Base-by-base conservation (phyloP, 2,113 vertebrate genomes). In the Brienomyrus brachyistius region DNA sequence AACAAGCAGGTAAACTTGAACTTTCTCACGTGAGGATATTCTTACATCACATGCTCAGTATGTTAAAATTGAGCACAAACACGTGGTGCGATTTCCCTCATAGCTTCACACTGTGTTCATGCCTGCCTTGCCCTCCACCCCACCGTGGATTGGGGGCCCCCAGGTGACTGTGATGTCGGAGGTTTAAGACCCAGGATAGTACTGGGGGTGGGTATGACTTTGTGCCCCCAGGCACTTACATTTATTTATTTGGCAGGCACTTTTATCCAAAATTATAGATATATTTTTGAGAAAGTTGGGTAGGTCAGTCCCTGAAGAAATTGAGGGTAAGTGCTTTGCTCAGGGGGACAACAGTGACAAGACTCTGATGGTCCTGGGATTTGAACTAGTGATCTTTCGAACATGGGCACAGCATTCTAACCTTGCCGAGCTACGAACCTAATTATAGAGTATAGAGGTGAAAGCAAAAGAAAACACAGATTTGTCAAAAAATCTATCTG, bases 91-190 rank as follows among this genome's bases (percentile, higher is more conserved):
- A 52, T 31, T 82, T 80, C 21, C 31, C 31, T 51, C 70, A n/a
- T 6, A 4, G 35, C 21, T 0, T 40, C 27, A 50, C 17, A 15
- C 27, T 51, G 48, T 80, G 66, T 77, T 77, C 51, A 52, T 17
- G 3, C 50, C 52, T 54, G 17, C 47, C 15, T 19, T 6, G 13
- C 70, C 47, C 19, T n/a, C 10, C 40, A 21, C 40, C 1, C 8
- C 13, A n/a, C n/a, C 2, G 48, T 2, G 50, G 45, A 51, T 23
- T 23, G 6, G 62, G 47, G 48, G 56, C n/a, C 89, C 89, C 66
- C 84, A 43, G 90, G 91, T 91, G 80, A 59, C 70, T 92, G 91
- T 89, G 56, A 31, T 87, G 48, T 50, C n/a, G 5, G 43, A 15
- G 11, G 85, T 31, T 27, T 52, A 27, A 31, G 50, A 52, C 85